Base-by-base conservation (phyloP, 2,113 vertebrate species). In the Monopterus albus region DNA sequence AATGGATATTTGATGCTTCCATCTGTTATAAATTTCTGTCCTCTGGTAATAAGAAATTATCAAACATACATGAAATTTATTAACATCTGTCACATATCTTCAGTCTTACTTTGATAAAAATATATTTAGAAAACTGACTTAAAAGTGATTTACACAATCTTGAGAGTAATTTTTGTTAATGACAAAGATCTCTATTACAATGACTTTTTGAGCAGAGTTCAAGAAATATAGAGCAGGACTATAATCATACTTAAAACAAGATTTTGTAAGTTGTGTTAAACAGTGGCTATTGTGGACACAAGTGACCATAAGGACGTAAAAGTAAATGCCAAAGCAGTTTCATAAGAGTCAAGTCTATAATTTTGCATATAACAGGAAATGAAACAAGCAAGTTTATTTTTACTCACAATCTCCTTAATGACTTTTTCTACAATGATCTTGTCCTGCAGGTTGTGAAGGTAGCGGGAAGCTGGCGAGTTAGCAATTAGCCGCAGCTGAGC, bases 391-490 rank as follows among this genome's bases (percentile, higher is more conserved):
- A 23, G 1, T 17, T 29, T n/a, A 5, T 29, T 12, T 78, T 45
- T 81, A 95, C 95, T 85, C 89, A 97, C 96, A 83, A 96, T 92
- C 89, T 96, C 95, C 55, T 89, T 92, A 51, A 95, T 72, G 78
- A 97, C 79, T 77, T 92, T 96, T 6, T 95, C 93, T 85, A 95
- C 86, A 12, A 93, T 83, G 46, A 85, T 89, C 69, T 74, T 72
- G 61, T 97, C 95, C 80, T 96, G 95, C 56, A 97, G 92, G 86
- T 95, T 96, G 89, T 95, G 96, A 57, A 97, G 91, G 0, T 94
- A 96, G 62, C 92, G 94, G 0, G 93, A 84, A 59, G 94, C 84
- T 1, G 96, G 95, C 12, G 92, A 82, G 42, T 90, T 96, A 17
- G 96, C 95, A 35, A 97, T 85, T 5, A 92, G 86, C 7, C 90